These are phyloP conservation scores for Crambe crambe DNA, from an alignment of 37 sponge, comb jelly and placozoan genomes.

Conservation along the genomic window DNA sequence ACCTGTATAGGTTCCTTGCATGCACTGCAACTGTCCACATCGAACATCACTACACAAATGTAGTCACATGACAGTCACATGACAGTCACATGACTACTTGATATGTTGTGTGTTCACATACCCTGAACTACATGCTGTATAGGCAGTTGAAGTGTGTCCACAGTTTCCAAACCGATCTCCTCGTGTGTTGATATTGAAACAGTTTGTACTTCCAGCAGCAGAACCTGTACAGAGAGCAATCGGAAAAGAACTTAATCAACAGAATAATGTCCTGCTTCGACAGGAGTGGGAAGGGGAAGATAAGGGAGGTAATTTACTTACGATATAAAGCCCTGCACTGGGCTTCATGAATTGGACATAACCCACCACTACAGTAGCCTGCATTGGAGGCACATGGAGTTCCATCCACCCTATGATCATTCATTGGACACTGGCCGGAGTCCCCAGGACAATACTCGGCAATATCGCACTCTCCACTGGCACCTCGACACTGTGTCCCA, in stretches of 20 bases:
- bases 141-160: slow-evolving; percentile 10
- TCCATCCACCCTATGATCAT: slow-evolving; percentile 25
- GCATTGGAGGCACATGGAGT: slow-evolving; percentile 9
- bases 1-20: not conserved
- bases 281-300: too few species aligned
- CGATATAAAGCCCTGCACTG: slow-evolving; percentile 21
- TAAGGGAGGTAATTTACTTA: not conserved
- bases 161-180: slow-evolving; percentile 55
- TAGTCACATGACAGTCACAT: not conserved
- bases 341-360: slow-evolving; percentile 11
- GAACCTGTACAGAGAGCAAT: not conserved
- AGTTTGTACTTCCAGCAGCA: not conserved
- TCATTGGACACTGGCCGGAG: slow-evolving; percentile 38
- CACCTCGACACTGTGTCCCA: slow-evolving; percentile 39
- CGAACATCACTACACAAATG: slow-evolving; percentile 6
- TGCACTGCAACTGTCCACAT: slow-evolving; percentile 28
- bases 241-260: not conserved
- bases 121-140: slow-evolving; percentile 25
- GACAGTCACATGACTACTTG: not conserved
- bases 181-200: slow-evolving; percentile 4
- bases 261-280: not conserved
- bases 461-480: slow-evolving; percentile 42
- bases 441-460: slow-evolving; percentile 50
- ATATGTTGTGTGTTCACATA: not conserved
- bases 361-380: slow-evolving; percentile 24